phyloP scores from a whole-genome alignment of 1,140 invertebrate genomes.

The Campodea augens region DNA sequence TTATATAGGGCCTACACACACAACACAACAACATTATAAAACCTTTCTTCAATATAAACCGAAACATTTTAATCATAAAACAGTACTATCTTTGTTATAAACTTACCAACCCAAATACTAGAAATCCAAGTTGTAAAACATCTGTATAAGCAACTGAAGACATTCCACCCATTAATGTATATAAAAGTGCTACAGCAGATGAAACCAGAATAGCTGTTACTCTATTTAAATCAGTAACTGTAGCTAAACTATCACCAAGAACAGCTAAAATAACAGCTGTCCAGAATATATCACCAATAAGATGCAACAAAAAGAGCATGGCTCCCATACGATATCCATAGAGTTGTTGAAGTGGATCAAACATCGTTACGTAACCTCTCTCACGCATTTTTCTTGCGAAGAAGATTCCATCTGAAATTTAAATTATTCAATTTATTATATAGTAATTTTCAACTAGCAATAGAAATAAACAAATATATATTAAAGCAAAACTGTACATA shows the following conservation, averaged over 20 bases:
- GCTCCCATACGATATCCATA: slow-evolving; percentile 45
- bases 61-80: no score
- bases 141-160: slow-evolving; percentile 49
- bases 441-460: no score
- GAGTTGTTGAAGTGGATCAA: slow-evolving; percentile 40
- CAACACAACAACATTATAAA: no score
- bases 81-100: no score
- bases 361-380: slow-evolving; percentile 44
- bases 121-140: slow-evolving; percentile 43
- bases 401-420: slow-evolving; percentile 33
- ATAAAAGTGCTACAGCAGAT: slow-evolving; percentile 39
- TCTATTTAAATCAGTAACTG: slow-evolving; percentile 34
- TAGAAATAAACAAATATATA: no score
- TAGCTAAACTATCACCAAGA: slow-evolving; percentile 22
- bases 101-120: slow-evolving; percentile 40
- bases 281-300: slow-evolving; percentile 47
- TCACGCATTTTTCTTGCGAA: slow-evolving; percentile 43
- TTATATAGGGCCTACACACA: no score
- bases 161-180: slow-evolving; percentile 42
- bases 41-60: no score
- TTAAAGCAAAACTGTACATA: no score
- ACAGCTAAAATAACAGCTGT: slow-evolving; percentile 44
- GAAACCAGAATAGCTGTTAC: slow-evolving; percentile 36
- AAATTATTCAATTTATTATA: not conserved
- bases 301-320: slow-evolving; percentile 40